Evolutionary conservation across 2,888 invertebrate species (phyloP).

Genomic region (Adelognathus sp.): DNA sequence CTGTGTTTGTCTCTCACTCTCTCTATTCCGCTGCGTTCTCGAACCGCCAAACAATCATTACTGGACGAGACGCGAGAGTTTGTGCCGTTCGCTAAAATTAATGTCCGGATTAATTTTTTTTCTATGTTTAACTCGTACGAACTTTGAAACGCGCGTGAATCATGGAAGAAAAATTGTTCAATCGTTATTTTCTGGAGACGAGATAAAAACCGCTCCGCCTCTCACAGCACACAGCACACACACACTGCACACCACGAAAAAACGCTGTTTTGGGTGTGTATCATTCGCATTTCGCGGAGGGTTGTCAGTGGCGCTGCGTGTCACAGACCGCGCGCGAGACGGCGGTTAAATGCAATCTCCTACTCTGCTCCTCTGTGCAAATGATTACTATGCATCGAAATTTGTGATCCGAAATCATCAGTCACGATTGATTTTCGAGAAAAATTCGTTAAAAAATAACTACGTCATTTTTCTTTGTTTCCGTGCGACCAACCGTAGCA

Average conservation of each 20-base stretch:
- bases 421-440: no score
- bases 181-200: neutral
- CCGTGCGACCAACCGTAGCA: no score
- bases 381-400: no score
- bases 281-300: neutral
- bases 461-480: no score
- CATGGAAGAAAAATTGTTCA: neutral
- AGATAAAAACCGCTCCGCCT: neutral
- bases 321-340: conserved; percentile 18
- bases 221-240: neutral
- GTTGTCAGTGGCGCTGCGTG: conserved; percentile 20
- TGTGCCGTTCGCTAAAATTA: neutral
- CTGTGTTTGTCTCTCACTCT: conserved; percentile 15
- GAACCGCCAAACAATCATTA: conserved; percentile 35
- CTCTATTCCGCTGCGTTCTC: neutral
- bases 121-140: neutral
- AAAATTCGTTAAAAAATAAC: no score
- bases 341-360: neutral
- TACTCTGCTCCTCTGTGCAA: no score
- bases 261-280: neutral
- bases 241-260: neutral
- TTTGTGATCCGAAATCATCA: no score
- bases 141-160: neutral
- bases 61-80: neutral
- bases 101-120: neutral